phyloP scores from a whole-genome alignment of 2,797 vertebrate species.

The Falco peregrinus region DNA sequence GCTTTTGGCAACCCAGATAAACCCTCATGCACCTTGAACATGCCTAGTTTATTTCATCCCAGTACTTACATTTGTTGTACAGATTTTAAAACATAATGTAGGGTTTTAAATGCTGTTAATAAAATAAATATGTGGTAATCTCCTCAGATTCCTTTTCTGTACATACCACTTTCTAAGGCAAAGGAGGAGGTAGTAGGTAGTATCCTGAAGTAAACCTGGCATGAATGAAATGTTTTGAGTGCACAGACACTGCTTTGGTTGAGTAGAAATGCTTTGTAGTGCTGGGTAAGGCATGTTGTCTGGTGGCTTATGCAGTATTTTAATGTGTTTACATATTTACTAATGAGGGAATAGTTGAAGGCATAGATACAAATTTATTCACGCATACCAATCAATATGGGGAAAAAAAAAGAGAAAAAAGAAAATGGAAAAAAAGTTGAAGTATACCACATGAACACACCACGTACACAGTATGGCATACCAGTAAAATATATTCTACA shows the following conservation, averaged over 20 bases:
- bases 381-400: neutral
- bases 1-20: neutral
- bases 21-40: neutral
- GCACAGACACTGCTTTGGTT: neutral
- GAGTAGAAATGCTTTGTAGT: neutral
- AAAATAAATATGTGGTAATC: conserved; percentile 27
- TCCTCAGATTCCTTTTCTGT: conserved; percentile 1
- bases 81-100: conserved; percentile 12
- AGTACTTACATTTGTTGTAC: neutral
- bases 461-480: neutral
- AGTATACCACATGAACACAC: neutral
- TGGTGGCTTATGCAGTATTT: neutral
- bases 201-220: neutral
- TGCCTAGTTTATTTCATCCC: neutral
- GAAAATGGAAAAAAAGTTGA: neutral
- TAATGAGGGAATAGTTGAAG: neutral
- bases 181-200: neutral
- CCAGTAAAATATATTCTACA: conserved; percentile 23
- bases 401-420: neutral
- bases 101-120: neutral
- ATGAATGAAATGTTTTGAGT: neutral
- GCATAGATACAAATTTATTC: neutral
- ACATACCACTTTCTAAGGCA: neutral
- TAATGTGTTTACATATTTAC: neutral
- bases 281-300: neutral